Evolutionary conservation across 2,888 invertebrate species (phyloP).

Genomic region (Tetragonisca angustula): DNA sequence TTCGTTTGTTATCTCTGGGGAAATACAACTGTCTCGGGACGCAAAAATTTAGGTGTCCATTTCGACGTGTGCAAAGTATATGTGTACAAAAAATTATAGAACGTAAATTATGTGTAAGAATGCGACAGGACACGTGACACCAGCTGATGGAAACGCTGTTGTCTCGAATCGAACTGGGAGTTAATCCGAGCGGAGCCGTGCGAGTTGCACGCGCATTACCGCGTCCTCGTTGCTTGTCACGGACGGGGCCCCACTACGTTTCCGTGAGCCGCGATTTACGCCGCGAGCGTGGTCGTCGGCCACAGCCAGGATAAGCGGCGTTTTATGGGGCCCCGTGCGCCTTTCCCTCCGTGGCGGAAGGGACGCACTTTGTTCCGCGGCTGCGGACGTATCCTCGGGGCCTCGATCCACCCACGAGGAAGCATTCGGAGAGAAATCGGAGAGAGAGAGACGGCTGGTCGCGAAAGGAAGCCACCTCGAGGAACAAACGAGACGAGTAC

Average conservation of each 20-base stretch:
- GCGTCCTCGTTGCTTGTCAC: conserved; percentile 44
- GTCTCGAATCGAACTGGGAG: background rate
- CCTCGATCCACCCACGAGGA: conserved; percentile 83
- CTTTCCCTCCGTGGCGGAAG: conserved; percentile 66
- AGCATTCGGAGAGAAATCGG: conserved; percentile 65
- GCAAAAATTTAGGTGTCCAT: too few species aligned
- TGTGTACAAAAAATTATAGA: too few species aligned
- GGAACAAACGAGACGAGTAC: conserved; percentile 21
- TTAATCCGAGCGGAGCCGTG: conserved; percentile 5
- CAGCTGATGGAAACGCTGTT: background rate
- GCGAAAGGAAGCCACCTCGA: conserved; percentile 45
- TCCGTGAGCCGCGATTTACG: conserved; percentile 51
- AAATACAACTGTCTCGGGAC: too few species aligned
- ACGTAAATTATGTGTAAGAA: too few species aligned
- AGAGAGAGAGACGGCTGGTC: conserved; percentile 35
- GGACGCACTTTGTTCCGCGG: conserved; percentile 74
- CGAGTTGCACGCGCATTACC: conserved; percentile 23
- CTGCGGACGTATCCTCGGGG: conserved; percentile 70
- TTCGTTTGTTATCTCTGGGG: too few species aligned
- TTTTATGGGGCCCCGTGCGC: conserved; percentile 59
- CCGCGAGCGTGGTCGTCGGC: conserved; percentile 50
- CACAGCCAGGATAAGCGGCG: conserved; percentile 60
- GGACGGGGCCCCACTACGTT: conserved; percentile 29
- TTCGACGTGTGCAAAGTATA: too few species aligned
- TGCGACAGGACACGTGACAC: background rate